Conservation (phyloP, 2,888 invertebrate genomes). For the Caenorhabditis angaria region DNA sequence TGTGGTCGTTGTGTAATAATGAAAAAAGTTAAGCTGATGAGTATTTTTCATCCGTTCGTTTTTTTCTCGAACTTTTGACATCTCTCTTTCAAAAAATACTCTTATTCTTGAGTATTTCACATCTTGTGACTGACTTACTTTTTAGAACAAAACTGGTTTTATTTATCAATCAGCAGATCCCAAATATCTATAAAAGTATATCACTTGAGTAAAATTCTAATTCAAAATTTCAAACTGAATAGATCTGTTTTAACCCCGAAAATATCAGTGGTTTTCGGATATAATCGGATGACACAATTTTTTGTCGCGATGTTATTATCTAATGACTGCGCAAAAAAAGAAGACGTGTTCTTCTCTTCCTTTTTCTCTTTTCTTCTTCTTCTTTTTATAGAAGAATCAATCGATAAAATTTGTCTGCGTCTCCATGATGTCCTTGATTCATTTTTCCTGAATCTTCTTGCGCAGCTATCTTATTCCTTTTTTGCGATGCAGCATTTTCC, state of each 20-base stretch:
- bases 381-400: neutral
- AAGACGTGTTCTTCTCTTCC: conserved; percentile 9
- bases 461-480: neutral
- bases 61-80: neutral
- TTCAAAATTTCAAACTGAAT: no score
- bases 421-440: neutral
- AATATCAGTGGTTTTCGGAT: neutral
- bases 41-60: conserved; percentile 3
- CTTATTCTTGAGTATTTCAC: no score
- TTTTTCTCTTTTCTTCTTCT: neutral
- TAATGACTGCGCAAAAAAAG: conserved; percentile 8
- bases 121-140: no score
- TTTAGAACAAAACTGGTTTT: no score
- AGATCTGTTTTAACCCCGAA: no score
- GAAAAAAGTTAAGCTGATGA: no score
- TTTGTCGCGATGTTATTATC: conserved; percentile 1
- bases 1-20: conserved; percentile 1
- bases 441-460: neutral
- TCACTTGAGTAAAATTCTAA: no score
- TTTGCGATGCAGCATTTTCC: neutral
- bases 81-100: neutral
- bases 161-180: no score
- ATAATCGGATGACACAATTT: neutral
- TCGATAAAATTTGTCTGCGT: conserved; percentile 7
- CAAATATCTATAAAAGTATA: no score